Percentiles rank a stretch among this genome's conserved stretches.
phyloP scores from a whole-genome alignment of 2,797 vertebrate species.

The Leuciscus waleckii region DNA sequence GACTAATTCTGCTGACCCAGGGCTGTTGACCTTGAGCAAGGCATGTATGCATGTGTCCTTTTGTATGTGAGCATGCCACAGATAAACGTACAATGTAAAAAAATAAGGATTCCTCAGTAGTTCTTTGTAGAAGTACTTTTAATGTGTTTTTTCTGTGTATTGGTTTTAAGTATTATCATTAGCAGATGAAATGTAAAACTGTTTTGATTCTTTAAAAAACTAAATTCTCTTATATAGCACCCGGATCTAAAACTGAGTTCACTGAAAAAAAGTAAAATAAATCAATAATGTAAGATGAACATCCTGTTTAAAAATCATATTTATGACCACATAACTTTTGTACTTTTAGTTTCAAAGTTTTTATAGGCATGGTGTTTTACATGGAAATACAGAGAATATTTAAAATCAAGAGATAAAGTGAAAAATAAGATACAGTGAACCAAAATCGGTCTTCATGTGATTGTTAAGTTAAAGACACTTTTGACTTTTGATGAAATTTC shows the following conservation, averaged over 20 bases:
- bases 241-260: neutral
- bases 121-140: neutral
- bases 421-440: neutral
- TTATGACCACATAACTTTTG: neutral
- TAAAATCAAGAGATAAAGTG: neutral
- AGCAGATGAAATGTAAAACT: neutral
- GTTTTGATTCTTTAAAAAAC: neutral
- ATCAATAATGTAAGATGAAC: neutral
- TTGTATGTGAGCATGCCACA: neutral
- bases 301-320: neutral
- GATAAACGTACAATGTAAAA: neutral
- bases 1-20: conserved; percentile 54
- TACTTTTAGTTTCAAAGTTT: neutral
- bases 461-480: neutral
- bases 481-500: neutral
- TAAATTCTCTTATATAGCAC: neutral
- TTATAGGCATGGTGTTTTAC: neutral
- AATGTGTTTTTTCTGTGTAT: neutral
- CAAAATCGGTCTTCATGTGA: neutral
- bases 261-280: neutral
- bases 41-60: conserved; percentile 21
- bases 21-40: conserved; percentile 39
- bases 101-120: neutral
- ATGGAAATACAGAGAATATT: neutral
- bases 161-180: neutral